These are phyloP conservation scores for Bagarius yarrelli DNA, from an alignment of 2,113 vertebrate genomes.

Conservation along the genomic window DNA sequence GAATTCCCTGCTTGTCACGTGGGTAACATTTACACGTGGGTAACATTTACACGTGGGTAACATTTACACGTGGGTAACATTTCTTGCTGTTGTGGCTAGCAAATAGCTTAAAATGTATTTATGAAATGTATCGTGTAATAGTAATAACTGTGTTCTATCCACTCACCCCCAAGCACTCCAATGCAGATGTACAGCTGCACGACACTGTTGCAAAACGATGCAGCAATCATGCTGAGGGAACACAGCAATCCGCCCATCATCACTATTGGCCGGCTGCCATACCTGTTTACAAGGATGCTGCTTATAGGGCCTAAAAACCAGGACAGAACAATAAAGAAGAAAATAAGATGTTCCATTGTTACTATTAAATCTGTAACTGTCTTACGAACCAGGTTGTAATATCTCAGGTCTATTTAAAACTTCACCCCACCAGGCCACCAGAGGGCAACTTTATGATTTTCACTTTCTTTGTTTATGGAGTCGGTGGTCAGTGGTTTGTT, in stretches of 20 bases:
- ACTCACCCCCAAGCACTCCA: conserved; percentile 89
- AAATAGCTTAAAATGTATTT: conserved; percentile 25
- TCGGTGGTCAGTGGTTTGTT: no score
- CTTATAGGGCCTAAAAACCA: conserved; percentile 83
- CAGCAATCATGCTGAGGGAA: conserved; percentile 82
- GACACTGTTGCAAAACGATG: conserved; percentile 85
- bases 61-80: no score
- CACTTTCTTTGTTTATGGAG: no score
- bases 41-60: no score
- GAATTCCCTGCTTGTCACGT: not conserved
- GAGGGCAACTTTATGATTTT: no score
- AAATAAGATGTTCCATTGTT: not conserved
- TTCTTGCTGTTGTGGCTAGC: no score
- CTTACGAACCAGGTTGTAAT: no score
- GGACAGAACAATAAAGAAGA: not conserved
- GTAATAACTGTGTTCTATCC: not conserved
- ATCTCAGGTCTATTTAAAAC: no score
- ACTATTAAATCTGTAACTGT: not conserved
- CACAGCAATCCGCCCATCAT: conserved; percentile 85
- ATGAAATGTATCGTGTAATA: not conserved
- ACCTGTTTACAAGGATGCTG: conserved; percentile 92
- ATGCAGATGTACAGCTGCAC: conserved; percentile 87
- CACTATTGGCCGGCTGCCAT: conserved; percentile 90
- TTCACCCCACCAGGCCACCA: no score
- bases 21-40: no score